Percentiles rank a stretch among this genome's conserved stretches.
Evolutionary conservation across 2,888 invertebrate species (phyloP).

Genomic region (Drosophila suboccidentalis): DNA sequence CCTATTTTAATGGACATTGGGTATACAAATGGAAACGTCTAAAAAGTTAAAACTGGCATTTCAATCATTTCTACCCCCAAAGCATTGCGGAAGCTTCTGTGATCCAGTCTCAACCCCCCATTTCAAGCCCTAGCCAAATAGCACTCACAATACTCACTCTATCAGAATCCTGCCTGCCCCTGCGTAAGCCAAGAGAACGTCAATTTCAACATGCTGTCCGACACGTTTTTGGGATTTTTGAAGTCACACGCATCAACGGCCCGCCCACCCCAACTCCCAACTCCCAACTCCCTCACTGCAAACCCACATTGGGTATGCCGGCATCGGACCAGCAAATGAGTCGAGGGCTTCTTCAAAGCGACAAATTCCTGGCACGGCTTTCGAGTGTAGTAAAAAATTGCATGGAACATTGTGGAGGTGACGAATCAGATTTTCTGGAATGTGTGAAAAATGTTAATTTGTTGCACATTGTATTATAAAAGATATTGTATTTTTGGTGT

Average conservation of each 20-base stretch:
- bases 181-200: conserved; percentile 44
- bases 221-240: conserved; percentile 84
- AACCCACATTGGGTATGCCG: conserved; percentile 28
- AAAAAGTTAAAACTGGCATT: conserved; percentile 5
- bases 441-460: conserved; percentile 73
- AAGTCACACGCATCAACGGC: conserved; percentile 75
- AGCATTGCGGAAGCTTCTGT: neutral
- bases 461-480: conserved; percentile 26
- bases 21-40: neutral
- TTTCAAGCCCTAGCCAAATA: conserved; percentile 7
- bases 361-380: conserved; percentile 44
- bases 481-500: neutral
- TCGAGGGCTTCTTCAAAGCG: conserved; percentile 56
- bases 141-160: conserved; percentile 28
- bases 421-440: conserved; percentile 76
- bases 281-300: conserved; percentile 9
- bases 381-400: conserved; percentile 60
- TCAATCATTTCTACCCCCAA: conserved; percentile 14
- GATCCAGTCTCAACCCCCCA: neutral
- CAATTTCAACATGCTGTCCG: conserved; percentile 79
- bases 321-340: conserved; percentile 26
- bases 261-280: conserved; percentile 18
- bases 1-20: neutral
- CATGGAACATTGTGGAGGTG: conserved; percentile 67
- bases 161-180: conserved; percentile 6